A percentile compares a stretch with the other conserved stretches of the same genome.
These are phyloP conservation scores for Drosophila lowei DNA, from an alignment of 1,140 invertebrate species.

Conservation along the genomic window DNA sequence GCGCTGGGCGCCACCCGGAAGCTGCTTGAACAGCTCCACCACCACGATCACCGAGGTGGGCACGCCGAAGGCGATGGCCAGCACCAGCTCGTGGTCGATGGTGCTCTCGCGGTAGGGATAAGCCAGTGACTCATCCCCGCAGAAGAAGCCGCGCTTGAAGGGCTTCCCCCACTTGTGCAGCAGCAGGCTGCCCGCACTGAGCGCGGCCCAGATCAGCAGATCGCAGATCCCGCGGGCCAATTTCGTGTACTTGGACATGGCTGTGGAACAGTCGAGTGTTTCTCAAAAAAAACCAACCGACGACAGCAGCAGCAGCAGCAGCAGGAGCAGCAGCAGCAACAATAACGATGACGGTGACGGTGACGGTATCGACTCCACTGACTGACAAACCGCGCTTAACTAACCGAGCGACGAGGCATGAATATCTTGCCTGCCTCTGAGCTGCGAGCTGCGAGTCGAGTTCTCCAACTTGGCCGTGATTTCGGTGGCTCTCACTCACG, in stretches of 20 bases:
- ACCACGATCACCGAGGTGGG: constrained; percentile 64
- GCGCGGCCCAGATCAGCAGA: constrained; percentile 60
- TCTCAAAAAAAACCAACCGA: neutral
- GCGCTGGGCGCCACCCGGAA: constrained; percentile 31
- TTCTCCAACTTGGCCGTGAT: constrained; percentile 63
- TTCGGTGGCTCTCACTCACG: constrained; percentile 32
- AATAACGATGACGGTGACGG: neutral
- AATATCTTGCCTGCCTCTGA: constrained; percentile 33
- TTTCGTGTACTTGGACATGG: constrained; percentile 72
- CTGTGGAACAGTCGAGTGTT: constrained; percentile 13
- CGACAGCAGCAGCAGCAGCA: constrained; percentile 14
- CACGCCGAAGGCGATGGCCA: constrained; percentile 43
- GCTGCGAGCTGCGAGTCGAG: constrained; percentile 23
- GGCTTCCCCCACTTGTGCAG: constrained; percentile 85
- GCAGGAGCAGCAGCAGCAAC: constrained; percentile 12
- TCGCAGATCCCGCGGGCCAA: constrained; percentile 67
- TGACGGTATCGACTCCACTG: constrained; percentile 38
- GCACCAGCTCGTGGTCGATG: constrained; percentile 82
- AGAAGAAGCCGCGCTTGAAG: constrained; percentile 96
- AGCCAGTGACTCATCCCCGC: constrained; percentile 95
- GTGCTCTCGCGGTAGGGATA: constrained; percentile 92
- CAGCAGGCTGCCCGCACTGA: constrained; percentile 48
- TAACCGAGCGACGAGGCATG: constrained; percentile 47
- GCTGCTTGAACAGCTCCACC: constrained; percentile 75
- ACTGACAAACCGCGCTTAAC: constrained; percentile 70